phyloP scores from a whole-genome alignment of 2,113 vertebrate genomes.

The Nyctereutes procyonoides region DNA sequence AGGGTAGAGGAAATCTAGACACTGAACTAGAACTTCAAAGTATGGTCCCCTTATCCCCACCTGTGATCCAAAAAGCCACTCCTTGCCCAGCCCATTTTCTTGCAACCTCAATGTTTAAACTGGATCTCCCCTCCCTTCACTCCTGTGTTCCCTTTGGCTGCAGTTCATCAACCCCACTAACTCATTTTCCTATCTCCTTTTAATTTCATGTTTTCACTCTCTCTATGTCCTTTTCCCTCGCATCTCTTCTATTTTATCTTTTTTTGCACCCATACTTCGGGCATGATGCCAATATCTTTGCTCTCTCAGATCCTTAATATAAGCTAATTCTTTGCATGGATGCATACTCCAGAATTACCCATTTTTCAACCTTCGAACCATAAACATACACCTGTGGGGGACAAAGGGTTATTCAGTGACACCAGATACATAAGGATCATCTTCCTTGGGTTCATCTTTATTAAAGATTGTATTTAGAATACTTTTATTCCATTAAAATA shows the following conservation, averaged over 20 bases:
- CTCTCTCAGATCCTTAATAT: neutral
- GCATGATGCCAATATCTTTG: neutral
- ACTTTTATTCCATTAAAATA: neutral
- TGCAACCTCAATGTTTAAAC: neutral
- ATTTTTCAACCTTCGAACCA: neutral
- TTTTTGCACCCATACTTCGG: neutral
- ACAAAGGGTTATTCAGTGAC: neutral
- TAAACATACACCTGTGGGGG: neutral
- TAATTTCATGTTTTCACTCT: neutral
- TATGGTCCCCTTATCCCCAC: neutral
- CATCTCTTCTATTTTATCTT: neutral
- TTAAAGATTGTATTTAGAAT: constrained; percentile 1
- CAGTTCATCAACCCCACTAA: rapidly evolving
- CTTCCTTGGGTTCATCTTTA: neutral
- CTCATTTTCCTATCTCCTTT: neutral
- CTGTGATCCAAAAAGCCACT: neutral
- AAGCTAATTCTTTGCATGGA: neutral
- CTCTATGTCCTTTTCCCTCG: neutral
- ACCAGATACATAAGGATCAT: neutral
- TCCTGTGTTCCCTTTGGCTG: neutral
- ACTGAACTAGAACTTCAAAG: neutral
- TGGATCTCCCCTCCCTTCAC: rapidly evolving
- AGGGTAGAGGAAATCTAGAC: neutral
- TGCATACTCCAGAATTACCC: neutral
- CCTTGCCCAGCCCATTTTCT: neutral